These are phyloP conservation scores for Aurelia aurita complex sp. Pacific DNA, from an alignment of 30 jellyfish, hydroid and myxozoan species.

Conservation along the genomic window DNA sequence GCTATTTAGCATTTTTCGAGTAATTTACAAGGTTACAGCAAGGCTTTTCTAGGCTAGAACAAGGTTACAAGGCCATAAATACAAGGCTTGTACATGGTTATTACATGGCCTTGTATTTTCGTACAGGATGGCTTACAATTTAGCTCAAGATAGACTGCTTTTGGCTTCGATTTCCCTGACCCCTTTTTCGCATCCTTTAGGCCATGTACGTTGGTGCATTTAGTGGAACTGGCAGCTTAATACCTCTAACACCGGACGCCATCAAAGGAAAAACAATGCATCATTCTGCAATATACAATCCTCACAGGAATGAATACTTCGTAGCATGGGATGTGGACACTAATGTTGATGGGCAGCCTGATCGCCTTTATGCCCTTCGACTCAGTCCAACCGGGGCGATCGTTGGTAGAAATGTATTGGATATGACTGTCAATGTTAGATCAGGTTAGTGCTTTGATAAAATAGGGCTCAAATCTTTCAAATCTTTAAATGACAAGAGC, in stretches of 20 bases:
- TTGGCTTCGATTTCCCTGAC: too few relatives aligned
- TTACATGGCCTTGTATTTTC: too few relatives aligned
- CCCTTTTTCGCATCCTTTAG: background rate
- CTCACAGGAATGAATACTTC: conserved; percentile 54
- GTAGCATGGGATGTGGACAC: conserved; percentile 72
- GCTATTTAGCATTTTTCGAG: too few relatives aligned
- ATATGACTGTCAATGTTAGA: conserved; percentile 17
- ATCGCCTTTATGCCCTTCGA: conserved; percentile 45
- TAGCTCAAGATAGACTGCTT: too few relatives aligned
- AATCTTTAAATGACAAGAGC: too few relatives aligned
- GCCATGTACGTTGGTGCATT: conserved; percentile 72
- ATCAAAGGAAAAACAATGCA: conserved; percentile 48
- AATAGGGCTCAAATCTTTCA: too few relatives aligned
- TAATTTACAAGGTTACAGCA: too few relatives aligned
- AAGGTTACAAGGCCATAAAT: too few relatives aligned
- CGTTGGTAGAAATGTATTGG: conserved; percentile 36
- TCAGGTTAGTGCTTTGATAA: background rate
- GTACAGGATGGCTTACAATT: too few relatives aligned
- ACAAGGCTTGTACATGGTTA: too few relatives aligned
- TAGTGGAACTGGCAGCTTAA: conserved; percentile 33
- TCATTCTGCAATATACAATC: conserved; percentile 59
- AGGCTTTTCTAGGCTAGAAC: too few relatives aligned
- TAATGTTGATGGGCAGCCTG: conserved; percentile 61
- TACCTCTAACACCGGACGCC: conserved; percentile 46
- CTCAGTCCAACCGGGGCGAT: conserved; percentile 39